Evolutionary conservation across 2,797 vertebrate genomes (phyloP), one percentile per base, ranked within the genome.

Genomic region (Odontamblyopus rebecca): DNA sequence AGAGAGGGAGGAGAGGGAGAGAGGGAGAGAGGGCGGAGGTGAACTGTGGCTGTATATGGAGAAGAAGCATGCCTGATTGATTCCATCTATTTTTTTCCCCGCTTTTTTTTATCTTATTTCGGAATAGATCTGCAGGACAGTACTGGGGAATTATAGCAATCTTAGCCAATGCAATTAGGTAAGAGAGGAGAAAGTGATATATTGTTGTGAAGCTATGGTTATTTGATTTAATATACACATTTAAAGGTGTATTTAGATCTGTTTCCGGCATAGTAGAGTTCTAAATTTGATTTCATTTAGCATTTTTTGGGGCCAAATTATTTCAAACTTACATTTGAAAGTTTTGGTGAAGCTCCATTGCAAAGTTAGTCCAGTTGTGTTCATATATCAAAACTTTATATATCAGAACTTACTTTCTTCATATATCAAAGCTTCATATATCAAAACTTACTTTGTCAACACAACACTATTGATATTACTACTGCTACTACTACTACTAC

Each of bases 1-100:
- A 72, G 71, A 72, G 74, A 78, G 70, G 57, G 53, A 65, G 44
- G 44, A 48, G 44, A 15, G 44, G 44, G 12, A 70, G 71, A 72
- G 74, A 78, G 85, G 81, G 85, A 78, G 89, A 73, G 82, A 88
- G 88, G 86, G 77, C 86, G 84, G 88, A 89, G 88, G 88, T 90
- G 86, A 88, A 83, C 78, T 79, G 79, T 27, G 74, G 79, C 86
- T 84, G 82, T 86, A 86, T 85, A 83, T 87, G 88, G 83, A 81
- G 84, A 88, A 85, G 82, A 90, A 85, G 76, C 86, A 71, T 85
- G 85, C 77, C 82, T 86, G 87, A 90, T 92, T 91, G 91, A 92
- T 90, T 91, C 89, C 80, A 88, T 90, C 86, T 88, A 88, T 88
- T 86, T 87, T 85, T 88, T 29, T 9, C 29, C 30, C 8, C 13